Evolutionary conservation across 1,140 invertebrate species (phyloP).

Genomic region (Drepana arcuata): DNA sequence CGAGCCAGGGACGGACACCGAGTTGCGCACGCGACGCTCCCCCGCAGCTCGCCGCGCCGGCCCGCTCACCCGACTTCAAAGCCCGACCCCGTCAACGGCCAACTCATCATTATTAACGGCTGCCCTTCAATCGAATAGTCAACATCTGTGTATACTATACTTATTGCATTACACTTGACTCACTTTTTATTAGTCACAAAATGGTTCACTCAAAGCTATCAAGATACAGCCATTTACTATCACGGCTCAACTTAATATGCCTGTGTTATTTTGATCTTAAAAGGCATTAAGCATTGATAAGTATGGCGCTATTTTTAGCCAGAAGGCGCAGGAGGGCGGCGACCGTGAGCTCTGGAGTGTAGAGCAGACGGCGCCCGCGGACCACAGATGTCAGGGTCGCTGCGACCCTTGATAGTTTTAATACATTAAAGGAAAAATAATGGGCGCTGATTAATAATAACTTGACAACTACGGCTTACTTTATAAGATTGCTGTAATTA

Average conservation of each 20-base stretch:
- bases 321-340: slow-evolving; percentile 39
- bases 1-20: slow-evolving; percentile 60
- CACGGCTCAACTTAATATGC: too few relatives aligned
- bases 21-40: slow-evolving; percentile 60
- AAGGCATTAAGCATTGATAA: slow-evolving; percentile 20
- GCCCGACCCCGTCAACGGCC: slow-evolving; percentile 2
- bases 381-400: background rate
- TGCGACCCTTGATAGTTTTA: background rate
- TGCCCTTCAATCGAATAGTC: too few relatives aligned
- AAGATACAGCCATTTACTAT: too few relatives aligned
- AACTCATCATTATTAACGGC: background rate
- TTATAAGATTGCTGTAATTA: too few relatives aligned
- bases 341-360: slow-evolving; percentile 31
- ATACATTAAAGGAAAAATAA: too few relatives aligned
- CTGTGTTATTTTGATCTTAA: slow-evolving; percentile 13
- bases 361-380: slow-evolving; percentile 30
- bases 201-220: too few relatives aligned
- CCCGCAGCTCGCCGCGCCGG: slow-evolving; percentile 41
- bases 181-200: too few relatives aligned
- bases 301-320: slow-evolving; percentile 46
- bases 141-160: too few relatives aligned
- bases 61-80: slow-evolving; percentile 17
- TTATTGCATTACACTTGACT: too few relatives aligned
- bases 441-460: too few relatives aligned
- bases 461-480: too few relatives aligned